Evolutionary conservation across 1,140 invertebrate species (phyloP), one percentile per base, ranked within the genome.

Genomic region (Chironomus tepperi): DNA sequence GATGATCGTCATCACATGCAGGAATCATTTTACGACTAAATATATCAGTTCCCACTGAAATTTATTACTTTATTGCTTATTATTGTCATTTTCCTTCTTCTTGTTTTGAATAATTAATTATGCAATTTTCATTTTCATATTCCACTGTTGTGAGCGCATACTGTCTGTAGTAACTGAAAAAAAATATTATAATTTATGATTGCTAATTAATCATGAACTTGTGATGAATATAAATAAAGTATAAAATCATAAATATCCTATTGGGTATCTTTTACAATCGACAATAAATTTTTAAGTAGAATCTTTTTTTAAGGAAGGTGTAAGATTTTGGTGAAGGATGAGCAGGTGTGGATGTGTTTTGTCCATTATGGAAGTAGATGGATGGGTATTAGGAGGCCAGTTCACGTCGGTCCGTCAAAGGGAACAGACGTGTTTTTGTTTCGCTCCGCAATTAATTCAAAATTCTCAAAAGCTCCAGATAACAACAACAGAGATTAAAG

Each of bases 71-170:
- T 70, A 70, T 70, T 70, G 65, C 65, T 70, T 70, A 19, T 21
- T 70, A 70, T 70, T 70, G 65, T 70, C 16, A 21, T 21, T 18
- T 18, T 70, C 7, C 65, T 70, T 70, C 65, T 70, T 19, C 18
- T 70, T 67, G 12, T 67, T 67, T 70, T 70, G 16, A 70, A 70
- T 70, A 70, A 70, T 70, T 70, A 70, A 70, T 70, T 70, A 70
- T 70, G 65, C 65, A 70, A 70, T 57, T 57, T 57, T 57, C 24
- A 34, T 34, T 34, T 57, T 57, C 47, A 12, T n/a, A 57, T 7
- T n/a, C 47, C 10, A 57, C 10, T 57, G 47, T 57, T n/a, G n/a
- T n/a, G n/a, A n/a, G n/a, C n/a, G 47, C 9, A n/a, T 57, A 7
- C 2, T 57, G 47, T 2, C n/a, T 57, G 65, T 10, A 70, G 65